Evolutionary conservation across 2,888 invertebrate genomes (phyloP), one percentile per base, ranked within the genome.

Genomic region (Ornithoptera alexandrae): DNA sequence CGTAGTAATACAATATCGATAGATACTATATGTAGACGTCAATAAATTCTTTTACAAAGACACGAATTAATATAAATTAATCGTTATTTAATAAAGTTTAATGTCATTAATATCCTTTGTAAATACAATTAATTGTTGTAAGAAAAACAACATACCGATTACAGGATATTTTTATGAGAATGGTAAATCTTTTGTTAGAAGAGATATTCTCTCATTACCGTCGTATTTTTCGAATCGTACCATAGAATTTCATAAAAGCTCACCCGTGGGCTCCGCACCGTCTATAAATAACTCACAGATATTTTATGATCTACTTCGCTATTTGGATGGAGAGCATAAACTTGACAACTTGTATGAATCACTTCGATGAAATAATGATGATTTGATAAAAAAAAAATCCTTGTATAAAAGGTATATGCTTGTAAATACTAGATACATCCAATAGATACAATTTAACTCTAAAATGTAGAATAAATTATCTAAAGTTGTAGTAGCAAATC

Each of bases 241-340:
- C 64, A 65, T 69, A 69, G 24, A 65, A 65, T 65, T 65, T 60
- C 56, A 64, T 69, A 65, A 69, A 69, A 65, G 65, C 65, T 61
- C 63, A 65, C 64, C 65, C 56, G 61, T 65, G 61, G 64, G 64
- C 24, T 36, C 63, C 18, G 53, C 24, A n/a, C 63, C 60, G 22
- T 2, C 60, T n/a, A 46, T 62, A 62, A 63, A 68, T 65, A 65
- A 65, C 60, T 65, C 64, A 61, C 39, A 56, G 60, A 60, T 69
- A 65, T 65, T 65, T 69, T 69, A 69, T 64, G 39, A 65, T 69
- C 68, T 65, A 65, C 68, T 65, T 64, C 53, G 60, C 56, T 64
- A 61, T 61, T 69, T 61, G 53, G 61, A 69, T 61, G 30, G 60
- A 65, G 56, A 42, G 22, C 50, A 22, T 22, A 22, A 22, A 22